Conservation (phyloP, 2,797 vertebrate genomes). For the Steatocranus sp. region DNA sequence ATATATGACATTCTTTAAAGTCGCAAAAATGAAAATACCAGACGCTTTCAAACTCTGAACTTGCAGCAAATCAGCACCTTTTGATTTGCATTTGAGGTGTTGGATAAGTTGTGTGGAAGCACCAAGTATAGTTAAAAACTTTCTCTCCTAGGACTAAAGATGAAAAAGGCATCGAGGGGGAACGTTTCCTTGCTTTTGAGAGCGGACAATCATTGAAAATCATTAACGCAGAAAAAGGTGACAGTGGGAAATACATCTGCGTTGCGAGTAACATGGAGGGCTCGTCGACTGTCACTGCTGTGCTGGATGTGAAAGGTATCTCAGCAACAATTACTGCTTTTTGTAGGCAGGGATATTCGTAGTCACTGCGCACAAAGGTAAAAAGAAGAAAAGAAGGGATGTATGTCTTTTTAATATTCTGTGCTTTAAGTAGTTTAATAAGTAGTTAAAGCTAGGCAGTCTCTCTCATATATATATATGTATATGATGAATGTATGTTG, state of each 20-base stretch:
- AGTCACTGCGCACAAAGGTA: background rate
- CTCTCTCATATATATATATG: background rate
- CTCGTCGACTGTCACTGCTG: conserved; percentile 74
- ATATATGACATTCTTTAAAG: background rate
- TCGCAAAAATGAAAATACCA: background rate
- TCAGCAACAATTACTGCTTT: background rate
- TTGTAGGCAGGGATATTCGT: background rate
- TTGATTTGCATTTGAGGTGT: background rate
- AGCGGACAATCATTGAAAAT: conserved; percentile 83
- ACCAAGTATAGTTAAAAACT: background rate
- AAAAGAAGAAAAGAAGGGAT: background rate
- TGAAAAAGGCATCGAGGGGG: conserved; percentile 61
- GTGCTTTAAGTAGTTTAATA: background rate
- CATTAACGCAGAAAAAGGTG: conserved; percentile 68
- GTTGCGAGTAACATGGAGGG: conserved; percentile 81
- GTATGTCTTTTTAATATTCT: background rate
- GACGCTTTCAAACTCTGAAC: background rate
- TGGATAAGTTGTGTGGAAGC: background rate
- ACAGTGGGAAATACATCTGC: conserved; percentile 85
- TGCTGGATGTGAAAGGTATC: conserved; percentile 87
- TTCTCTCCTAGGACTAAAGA: conserved; percentile 73
- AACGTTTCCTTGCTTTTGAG: conserved; percentile 58
- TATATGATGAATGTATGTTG: background rate
- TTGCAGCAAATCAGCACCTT: background rate
- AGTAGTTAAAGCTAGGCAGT: background rate